These are phyloP conservation scores for Anthoscopus minutus DNA, from an alignment of 2,113 vertebrate species.

Conservation along the genomic window DNA sequence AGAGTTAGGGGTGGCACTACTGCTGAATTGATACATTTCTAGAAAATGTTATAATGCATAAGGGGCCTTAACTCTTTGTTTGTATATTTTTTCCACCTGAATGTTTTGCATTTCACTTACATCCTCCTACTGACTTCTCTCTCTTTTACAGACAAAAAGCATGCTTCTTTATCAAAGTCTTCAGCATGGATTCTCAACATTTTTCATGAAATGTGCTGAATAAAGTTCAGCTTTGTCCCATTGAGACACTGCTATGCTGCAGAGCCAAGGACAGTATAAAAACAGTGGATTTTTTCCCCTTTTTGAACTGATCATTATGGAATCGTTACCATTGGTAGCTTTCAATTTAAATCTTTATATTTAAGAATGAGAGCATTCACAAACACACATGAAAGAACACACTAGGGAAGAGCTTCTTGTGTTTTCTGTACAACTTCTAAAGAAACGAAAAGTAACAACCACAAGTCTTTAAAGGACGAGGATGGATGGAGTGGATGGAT, in stretches of 20 bases:
- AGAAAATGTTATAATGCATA: background rate
- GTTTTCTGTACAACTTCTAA: background rate
- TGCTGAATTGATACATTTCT: background rate
- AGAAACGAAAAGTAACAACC: background rate
- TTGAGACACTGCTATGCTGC: background rate
- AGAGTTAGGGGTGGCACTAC: background rate
- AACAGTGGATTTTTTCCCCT: background rate
- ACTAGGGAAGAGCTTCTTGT: constrained; percentile 36
- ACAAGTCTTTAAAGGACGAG: constrained; percentile 18
- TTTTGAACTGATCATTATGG: background rate
- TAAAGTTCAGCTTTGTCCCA: background rate
- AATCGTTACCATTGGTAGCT: background rate
- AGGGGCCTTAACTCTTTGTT: background rate
- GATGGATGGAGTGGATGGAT: constrained; percentile 43
- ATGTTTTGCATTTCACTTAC: background rate
- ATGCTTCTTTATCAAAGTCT: background rate
- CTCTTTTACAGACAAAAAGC: background rate
- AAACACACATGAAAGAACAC: background rate
- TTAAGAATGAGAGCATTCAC: background rate
- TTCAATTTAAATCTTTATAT: background rate
- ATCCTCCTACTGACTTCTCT: background rate
- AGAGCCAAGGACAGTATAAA: background rate
- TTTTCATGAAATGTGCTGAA: background rate
- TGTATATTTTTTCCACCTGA: rapidly evolving
- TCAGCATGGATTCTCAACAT: background rate